A percentile compares a stretch with the other conserved stretches of the same genome.
Evolutionary conservation across 2,888 invertebrate species (phyloP).

Genomic region (Stramonita haemastoma): DNA sequence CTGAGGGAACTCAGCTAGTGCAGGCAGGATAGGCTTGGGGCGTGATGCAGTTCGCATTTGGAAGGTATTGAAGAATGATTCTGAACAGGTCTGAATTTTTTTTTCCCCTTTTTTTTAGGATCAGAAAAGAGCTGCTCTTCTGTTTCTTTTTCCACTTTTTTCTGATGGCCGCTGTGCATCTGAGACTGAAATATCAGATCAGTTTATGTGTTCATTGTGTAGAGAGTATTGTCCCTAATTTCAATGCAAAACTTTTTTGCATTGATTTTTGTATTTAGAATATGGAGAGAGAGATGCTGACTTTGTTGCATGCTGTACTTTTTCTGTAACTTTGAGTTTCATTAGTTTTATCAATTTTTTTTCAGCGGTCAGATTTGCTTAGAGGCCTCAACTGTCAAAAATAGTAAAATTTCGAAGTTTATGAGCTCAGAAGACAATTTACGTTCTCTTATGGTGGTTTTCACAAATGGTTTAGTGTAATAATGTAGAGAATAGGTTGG

Average conservation of each 20-base stretch:
- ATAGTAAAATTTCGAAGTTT: no score
- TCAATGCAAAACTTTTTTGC: background rate
- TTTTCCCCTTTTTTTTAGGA: no score
- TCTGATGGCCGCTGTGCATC: background rate
- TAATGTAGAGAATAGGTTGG: no score
- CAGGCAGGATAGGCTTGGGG: background rate
- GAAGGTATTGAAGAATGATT: background rate
- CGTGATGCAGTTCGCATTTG: background rate
- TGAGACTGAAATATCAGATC: no score
- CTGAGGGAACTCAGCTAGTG: background rate
- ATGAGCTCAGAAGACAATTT: no score
- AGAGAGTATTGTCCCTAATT: no score
- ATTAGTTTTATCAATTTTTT: slow-evolving; percentile 2
- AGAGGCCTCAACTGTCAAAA: no score
- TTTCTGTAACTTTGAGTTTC: background rate
- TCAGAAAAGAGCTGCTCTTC: no score
- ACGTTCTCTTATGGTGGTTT: no score
- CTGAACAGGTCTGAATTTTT: background rate
- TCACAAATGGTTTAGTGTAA: no score
- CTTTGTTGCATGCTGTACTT: background rate
- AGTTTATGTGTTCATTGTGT: background rate
- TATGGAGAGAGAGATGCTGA: no score
- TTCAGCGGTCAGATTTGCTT: background rate
- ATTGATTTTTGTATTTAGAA: background rate
- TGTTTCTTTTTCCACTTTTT: no score